Evolutionary conservation across 2,888 invertebrate genomes (phyloP), one percentile per base, ranked within the genome.

Genomic region (Fragum fragum): DNA sequence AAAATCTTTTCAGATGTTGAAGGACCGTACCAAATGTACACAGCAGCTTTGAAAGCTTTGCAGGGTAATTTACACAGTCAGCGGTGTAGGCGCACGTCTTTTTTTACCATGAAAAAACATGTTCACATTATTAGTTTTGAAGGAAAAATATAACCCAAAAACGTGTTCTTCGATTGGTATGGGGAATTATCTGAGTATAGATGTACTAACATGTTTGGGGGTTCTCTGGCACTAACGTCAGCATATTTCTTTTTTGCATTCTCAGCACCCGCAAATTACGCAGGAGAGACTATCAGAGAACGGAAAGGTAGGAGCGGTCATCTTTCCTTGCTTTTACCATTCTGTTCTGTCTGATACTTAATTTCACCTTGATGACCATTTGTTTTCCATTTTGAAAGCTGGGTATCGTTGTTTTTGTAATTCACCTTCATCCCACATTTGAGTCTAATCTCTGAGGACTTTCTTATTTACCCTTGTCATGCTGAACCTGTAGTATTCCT

Each of bases 241-340:
- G n/a, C 39, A 26, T 42, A 0, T 66, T 7, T 32, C 23, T 66
- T 39, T 66, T 39, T 66, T 66, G 32, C 42, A 39, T 73, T 70
- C 75, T 36, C 76, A 85, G 85, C 85, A 11, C 81, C 85, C 5
- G 76, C 81, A n/a, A 76, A 79, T 42, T 77, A 81, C 16, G 70
- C 74, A 26, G 79, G 81, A 1, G 81, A 81, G 47, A 47, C 29
- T 1, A 66, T 81, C 7, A 52, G 76, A 47, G 77, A 81, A 36
- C 55, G 79, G 42, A 85, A 74, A 79, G 81, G 81, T 85, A 69
- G 16, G 63, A 23, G n/a, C 23, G 29, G 3, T 70, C 29, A 29
- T 52, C 28, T 70, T 53, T 68, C 36, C 63, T 7, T 5, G 26
- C 57, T 21, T 32, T 14, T 32, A 32, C 36, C 61, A 32, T 61